Conservation (phyloP, 2,888 invertebrate species). For the Mylabris sibirica region DNA sequence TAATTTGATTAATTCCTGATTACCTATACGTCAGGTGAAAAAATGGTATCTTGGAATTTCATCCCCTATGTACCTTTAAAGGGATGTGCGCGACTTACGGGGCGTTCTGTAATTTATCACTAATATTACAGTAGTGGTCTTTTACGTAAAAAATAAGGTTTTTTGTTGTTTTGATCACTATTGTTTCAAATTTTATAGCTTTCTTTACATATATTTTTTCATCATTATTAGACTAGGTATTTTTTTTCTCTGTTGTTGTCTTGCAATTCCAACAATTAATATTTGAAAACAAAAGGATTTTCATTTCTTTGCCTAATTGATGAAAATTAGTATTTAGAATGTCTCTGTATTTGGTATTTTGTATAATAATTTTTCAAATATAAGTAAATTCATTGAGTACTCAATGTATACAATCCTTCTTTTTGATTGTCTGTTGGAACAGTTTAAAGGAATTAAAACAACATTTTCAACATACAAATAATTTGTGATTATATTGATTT, state of each 20-base stretch:
- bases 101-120: no score
- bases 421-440: no score
- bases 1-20: no score
- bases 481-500: conserved; percentile 40
- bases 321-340: conserved; percentile 50
- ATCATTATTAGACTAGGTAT: not conserved
- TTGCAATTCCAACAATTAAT: not conserved
- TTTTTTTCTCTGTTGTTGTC: not conserved
- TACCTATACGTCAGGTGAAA: no score
- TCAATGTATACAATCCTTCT: no score
- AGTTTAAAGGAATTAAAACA: conserved; percentile 28
- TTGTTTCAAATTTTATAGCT: not conserved
- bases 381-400: not conserved
- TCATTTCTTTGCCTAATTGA: conserved; percentile 35
- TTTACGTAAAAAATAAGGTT: no score
- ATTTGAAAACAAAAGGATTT: not conserved
- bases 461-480: conserved; percentile 41
- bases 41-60: no score
- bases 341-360: conserved; percentile 55
- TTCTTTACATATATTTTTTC: not conserved
- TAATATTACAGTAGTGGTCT: no score
- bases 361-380: conserved; percentile 57
- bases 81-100: no score
- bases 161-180: not conserved
- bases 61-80: no score